Evolutionary conservation across 30 jellyfish, hydroid and myxozoan species (phyloP), one percentile per base, ranked within the genome.

Genomic region (Aurelia aurita): DNA sequence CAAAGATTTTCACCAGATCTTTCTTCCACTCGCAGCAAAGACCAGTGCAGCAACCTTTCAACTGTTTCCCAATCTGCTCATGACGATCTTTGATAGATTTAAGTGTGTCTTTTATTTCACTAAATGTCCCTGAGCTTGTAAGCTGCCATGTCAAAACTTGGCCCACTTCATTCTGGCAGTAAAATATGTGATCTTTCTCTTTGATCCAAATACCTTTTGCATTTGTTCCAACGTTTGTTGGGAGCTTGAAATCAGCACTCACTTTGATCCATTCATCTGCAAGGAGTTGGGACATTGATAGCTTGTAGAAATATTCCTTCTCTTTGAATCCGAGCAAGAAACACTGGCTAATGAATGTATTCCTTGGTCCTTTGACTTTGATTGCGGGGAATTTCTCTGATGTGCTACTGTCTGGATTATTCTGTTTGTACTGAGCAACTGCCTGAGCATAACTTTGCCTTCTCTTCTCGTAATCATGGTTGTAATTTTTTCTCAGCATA

Each of bases 101-200:
- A 9, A 93, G 90, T 12, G 91, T 77, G 46, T 69, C 91, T 59
- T 84, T 81, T 1, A 83, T 86, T 76, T 93, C 98, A 7, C 66
- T 88, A 63, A 93, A 87, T 11, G 65, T 35, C 19, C 79, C 87
- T 57, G 80, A 54, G 43, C 93, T 89, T 54, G 95, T 79, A 11
- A 93, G 79, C 58, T 94, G 91, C 98, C 98, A 93, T 19, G 98
- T 71, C 68, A 93, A 27, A 34, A 93, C 96, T 53, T 93, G 98
- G 19, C 95, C 95, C 14, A 86, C 88, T 77, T 93, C 98, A 88
- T 93, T 93, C 22, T 67, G 92, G 51, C 91, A 91, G 45, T 80
- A 82, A 39, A 93, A 82, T 35, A 93, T 46, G 57, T 93, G 96
- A 26, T 89, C 88, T 3, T 69, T 82, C 47, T 85, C 91, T 47